Evolutionary conservation across 2,888 invertebrate species (phyloP).

Genomic region (Microctonus hyperodae): DNA sequence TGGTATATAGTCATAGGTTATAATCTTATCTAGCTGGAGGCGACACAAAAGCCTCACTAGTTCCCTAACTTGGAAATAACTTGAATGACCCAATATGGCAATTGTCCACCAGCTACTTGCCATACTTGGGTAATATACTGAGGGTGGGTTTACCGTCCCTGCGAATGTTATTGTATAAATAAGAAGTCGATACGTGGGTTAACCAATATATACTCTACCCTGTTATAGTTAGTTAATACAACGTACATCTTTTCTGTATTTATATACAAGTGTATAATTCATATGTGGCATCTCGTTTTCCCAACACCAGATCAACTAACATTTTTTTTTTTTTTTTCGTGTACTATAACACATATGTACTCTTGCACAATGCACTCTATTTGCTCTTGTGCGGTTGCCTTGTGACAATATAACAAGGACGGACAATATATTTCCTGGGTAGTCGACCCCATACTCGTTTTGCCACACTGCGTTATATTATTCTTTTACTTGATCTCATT

Average conservation of each 20-base stretch:
- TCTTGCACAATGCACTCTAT: constrained; percentile 5
- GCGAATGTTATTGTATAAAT: background rate
- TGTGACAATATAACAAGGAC: background rate
- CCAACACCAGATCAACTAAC: constrained; percentile 3
- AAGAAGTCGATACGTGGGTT: constrained; percentile 3
- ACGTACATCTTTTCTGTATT: background rate
- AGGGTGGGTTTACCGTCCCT: constrained; percentile 13
- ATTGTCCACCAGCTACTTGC: constrained; percentile 4
- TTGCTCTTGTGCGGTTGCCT: constrained; percentile 4
- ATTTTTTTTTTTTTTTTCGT: background rate
- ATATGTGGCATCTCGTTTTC: background rate
- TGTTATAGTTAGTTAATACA: background rate
- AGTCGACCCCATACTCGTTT: constrained; percentile 21
- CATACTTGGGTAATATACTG: constrained; percentile 27
- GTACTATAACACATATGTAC: background rate
- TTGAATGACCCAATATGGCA: constrained; percentile 23
- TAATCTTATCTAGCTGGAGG: background rate
- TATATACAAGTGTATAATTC: background rate
- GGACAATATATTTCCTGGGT: constrained; percentile 31
- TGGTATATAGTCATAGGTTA: background rate
- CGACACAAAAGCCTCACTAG: background rate
- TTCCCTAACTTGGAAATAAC: constrained; percentile 8
- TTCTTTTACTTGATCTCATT: constrained; percentile 17
- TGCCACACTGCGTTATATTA: constrained; percentile 1
- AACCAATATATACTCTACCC: constrained; percentile 8